A percentile compares a stretch with the other conserved stretches of the same genome.
These are phyloP conservation scores for Orthosia gracilis DNA, from an alignment of 2,888 invertebrate species.

Conservation along the genomic window DNA sequence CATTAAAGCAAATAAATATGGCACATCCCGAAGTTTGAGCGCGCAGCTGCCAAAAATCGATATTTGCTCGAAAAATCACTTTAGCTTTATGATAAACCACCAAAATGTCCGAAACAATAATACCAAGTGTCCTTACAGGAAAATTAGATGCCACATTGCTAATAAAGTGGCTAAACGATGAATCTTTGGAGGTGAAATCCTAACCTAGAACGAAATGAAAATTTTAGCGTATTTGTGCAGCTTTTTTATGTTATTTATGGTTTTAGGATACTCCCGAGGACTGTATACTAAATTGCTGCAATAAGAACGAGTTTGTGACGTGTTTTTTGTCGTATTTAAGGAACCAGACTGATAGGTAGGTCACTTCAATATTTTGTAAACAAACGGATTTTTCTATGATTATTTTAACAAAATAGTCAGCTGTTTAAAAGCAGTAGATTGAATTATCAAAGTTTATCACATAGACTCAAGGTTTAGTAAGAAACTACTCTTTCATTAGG, in stretches of 20 bases:
- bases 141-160: slow-evolving; percentile 82
- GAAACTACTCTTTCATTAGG: background rate
- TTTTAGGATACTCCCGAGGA: slow-evolving; percentile 84
- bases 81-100: slow-evolving; percentile 46
- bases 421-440: background rate
- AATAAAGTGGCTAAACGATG: slow-evolving; percentile 86
- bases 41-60: slow-evolving; percentile 75
- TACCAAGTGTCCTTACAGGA: slow-evolving; percentile 86
- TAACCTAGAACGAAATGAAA: slow-evolving; percentile 73
- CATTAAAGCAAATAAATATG: slow-evolving; percentile 54
- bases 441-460: background rate
- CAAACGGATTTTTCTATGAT: slow-evolving; percentile 35
- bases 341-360: slow-evolving; percentile 90
- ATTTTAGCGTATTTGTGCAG: slow-evolving; percentile 48
- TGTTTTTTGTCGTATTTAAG: slow-evolving; percentile 91
- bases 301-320: slow-evolving; percentile 90
- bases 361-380: slow-evolving; percentile 58
- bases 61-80: slow-evolving; percentile 63
- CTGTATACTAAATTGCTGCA: slow-evolving; percentile 82
- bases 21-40: slow-evolving; percentile 62
- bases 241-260: slow-evolving; percentile 61
- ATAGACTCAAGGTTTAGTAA: background rate
- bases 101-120: slow-evolving; percentile 88
- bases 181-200: slow-evolving; percentile 82
- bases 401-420: background rate